These are phyloP conservation scores for Acridotheres tristis DNA, from an alignment of 2,797 vertebrate species.

Conservation along the genomic window DNA sequence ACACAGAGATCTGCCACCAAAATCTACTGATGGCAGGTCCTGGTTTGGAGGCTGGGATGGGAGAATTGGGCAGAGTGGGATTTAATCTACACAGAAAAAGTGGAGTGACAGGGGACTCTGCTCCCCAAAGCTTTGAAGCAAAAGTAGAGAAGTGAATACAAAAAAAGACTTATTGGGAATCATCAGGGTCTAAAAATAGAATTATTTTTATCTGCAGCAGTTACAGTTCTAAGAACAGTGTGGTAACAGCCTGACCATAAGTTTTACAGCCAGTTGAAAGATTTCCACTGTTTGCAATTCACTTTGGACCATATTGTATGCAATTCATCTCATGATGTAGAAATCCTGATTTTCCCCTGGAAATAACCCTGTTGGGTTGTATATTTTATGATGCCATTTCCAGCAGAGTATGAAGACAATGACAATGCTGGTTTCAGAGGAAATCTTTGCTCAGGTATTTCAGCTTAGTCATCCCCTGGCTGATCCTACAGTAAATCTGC, in stretches of 20 bases:
- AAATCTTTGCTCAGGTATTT: neutral
- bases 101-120: neutral
- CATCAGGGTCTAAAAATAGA: neutral
- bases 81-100: neutral
- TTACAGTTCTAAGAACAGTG: neutral
- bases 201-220: neutral
- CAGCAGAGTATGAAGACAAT: neutral
- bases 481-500: neutral
- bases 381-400: neutral
- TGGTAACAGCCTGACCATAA: neutral
- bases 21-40: neutral
- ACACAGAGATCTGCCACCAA: neutral
- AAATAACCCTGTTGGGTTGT: neutral
- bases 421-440: neutral
- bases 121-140: neutral
- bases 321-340: neutral
- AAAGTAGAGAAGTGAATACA: neutral
- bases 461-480: neutral
- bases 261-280: neutral
- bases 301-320: neutral
- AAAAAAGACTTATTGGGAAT: neutral
- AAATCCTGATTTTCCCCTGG: slow-evolving; percentile 1
- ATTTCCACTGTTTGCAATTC: slow-evolving; percentile 12
- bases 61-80: neutral
- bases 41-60: neutral